A percentile compares a stretch with the other conserved stretches of the same genome.
phyloP scores from a whole-genome alignment of 2,888 invertebrate genomes.

The Tillus elongatus region DNA sequence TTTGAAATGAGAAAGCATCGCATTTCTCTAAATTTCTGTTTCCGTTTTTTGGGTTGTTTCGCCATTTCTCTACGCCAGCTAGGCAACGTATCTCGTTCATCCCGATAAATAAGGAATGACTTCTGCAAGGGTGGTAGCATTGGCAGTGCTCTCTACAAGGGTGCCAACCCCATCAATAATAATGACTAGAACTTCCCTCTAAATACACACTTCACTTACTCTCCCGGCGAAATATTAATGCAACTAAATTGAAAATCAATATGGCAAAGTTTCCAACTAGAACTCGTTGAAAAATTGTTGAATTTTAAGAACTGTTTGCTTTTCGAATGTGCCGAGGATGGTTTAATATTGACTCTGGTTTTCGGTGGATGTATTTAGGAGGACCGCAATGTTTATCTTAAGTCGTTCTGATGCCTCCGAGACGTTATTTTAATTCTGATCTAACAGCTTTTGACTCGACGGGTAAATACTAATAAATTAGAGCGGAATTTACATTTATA shows the following conservation, averaged over 20 bases:
- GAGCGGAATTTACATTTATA: too few species aligned
- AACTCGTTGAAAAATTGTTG: too few species aligned
- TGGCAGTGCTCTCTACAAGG: constrained; percentile 27
- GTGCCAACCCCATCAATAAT: constrained; percentile 39
- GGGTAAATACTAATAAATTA: too few species aligned
- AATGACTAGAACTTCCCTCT: constrained; percentile 38
- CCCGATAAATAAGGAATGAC: constrained; percentile 34
- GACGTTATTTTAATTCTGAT: too few species aligned
- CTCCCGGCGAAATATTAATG: constrained; percentile 39
- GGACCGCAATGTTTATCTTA: too few species aligned
- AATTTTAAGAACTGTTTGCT: too few species aligned
- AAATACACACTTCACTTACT: constrained; percentile 39
- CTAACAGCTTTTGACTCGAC: too few species aligned
- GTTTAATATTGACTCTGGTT: too few species aligned
- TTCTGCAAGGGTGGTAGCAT: constrained; percentile 29
- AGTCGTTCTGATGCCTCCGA: too few species aligned
- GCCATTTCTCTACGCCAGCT: constrained; percentile 24
- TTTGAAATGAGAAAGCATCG: constrained; percentile 18
- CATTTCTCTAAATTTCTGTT: constrained; percentile 18
- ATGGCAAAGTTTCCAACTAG: constrained; percentile 14
- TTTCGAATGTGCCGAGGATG: too few species aligned
- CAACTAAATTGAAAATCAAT: constrained; percentile 40
- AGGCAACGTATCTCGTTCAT: constrained; percentile 22
- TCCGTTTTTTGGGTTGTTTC: constrained; percentile 20
- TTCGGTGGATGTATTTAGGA: too few species aligned